Conservation (phyloP, 1,140 invertebrate species). For the Diachasmimorpha longicaudata region DNA sequence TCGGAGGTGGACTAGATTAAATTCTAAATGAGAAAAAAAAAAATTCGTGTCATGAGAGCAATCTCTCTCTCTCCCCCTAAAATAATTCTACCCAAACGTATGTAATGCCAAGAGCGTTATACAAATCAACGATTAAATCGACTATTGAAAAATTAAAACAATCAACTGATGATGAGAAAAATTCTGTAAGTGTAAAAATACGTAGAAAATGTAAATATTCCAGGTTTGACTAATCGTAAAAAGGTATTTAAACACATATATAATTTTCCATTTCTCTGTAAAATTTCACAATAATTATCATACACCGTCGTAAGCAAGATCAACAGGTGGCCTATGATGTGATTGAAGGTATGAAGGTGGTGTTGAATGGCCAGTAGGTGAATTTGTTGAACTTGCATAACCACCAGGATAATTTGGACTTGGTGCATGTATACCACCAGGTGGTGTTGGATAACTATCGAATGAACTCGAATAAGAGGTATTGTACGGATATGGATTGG, state of each 20-base stretch:
- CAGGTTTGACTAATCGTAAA: not conserved
- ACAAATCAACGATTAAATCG: not conserved
- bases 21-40: not conserved
- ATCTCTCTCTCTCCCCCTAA: not conserved
- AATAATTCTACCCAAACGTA: not conserved
- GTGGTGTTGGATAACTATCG: constrained; percentile 55
- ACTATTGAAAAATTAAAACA: not conserved
- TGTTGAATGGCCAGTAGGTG: constrained; percentile 47
- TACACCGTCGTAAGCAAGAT: constrained; percentile 60
- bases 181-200: constrained; percentile 50
- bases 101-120: not conserved
- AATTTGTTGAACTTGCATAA: constrained; percentile 34
- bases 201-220: constrained; percentile 47
- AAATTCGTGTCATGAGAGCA: not conserved
- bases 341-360: constrained; percentile 58
- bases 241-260: constrained; percentile 6
- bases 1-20: constrained; percentile 2
- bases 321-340: constrained; percentile 56
- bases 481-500: constrained; percentile 57
- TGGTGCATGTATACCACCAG: constrained; percentile 52
- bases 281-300: constrained; percentile 56
- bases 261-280: not conserved
- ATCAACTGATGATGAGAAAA: constrained; percentile 1
- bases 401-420: constrained; percentile 57
- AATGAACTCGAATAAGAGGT: constrained; percentile 58